These are phyloP conservation scores for Drosophila borealis DNA, from an alignment of 2,888 invertebrate genomes.

Conservation along the genomic window DNA sequence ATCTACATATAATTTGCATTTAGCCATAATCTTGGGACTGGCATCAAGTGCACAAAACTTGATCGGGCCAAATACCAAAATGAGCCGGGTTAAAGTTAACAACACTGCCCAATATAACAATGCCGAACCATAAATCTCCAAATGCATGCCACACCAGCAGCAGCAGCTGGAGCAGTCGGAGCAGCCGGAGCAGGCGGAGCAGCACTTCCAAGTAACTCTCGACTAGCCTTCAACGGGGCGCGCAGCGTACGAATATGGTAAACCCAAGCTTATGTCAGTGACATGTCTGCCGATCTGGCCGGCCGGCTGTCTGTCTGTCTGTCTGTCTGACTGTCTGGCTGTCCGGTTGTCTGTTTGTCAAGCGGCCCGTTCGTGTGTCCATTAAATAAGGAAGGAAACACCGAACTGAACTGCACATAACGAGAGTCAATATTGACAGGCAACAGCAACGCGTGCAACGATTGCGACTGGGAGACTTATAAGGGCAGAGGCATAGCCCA, in stretches of 20 bases:
- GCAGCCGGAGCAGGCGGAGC: slow-evolving; percentile 31
- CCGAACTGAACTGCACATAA: slow-evolving; percentile 73
- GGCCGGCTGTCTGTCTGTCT: slow-evolving; percentile 27
- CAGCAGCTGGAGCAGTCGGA: slow-evolving; percentile 34
- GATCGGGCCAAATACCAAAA: slow-evolving; percentile 60
- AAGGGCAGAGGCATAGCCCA: slow-evolving; percentile 61
- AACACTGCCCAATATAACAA: slow-evolving; percentile 74
- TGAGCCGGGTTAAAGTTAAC: slow-evolving; percentile 69
- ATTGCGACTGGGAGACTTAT: slow-evolving; percentile 66
- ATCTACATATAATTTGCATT: slow-evolving; percentile 77
- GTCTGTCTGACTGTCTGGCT: slow-evolving; percentile 32
- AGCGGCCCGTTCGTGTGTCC: slow-evolving; percentile 70
- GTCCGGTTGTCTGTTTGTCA: slow-evolving; percentile 53
- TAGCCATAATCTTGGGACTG: slow-evolving; percentile 56
- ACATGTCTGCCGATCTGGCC: slow-evolving; percentile 68
- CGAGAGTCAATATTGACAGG: slow-evolving; percentile 80
- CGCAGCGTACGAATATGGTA: slow-evolving; percentile 68
- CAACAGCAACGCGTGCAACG: slow-evolving; percentile 77
- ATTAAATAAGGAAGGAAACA: slow-evolving; percentile 80
- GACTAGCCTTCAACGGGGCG: slow-evolving; percentile 71
- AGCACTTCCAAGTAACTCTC: slow-evolving; percentile 76
- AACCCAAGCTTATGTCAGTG: slow-evolving; percentile 79
- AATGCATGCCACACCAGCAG: slow-evolving; percentile 75
- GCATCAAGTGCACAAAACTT: slow-evolving; percentile 61
- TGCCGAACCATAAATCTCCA: slow-evolving; percentile 79